Evolutionary conservation across 2,797 vertebrate species (phyloP).

Genomic region (Anableps anableps): DNA sequence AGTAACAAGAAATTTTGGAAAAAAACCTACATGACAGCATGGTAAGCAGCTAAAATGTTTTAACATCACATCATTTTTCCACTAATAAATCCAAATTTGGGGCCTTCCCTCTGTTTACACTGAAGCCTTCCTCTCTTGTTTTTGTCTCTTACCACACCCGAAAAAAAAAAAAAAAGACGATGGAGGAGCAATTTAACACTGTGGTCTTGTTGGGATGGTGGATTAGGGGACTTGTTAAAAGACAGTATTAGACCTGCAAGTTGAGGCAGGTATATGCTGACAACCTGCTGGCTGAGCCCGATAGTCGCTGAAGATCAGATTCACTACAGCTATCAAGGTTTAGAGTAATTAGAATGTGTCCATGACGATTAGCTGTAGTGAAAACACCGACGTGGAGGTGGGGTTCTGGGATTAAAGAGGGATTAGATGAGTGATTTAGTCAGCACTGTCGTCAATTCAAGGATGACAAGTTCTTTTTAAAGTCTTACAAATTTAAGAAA

Average conservation of each 20-base stretch:
- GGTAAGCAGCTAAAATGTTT: conserved; percentile 6
- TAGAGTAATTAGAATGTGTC: conserved; percentile 58
- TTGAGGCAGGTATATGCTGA: conserved; percentile 61
- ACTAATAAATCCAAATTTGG: conserved; percentile 38
- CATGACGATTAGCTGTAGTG: conserved; percentile 30
- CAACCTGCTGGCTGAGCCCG: conserved; percentile 35
- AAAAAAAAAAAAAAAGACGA: conserved; percentile 11
- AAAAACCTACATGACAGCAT: conserved; percentile 21
- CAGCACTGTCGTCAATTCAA: not conserved
- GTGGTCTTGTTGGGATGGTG: conserved; percentile 12
- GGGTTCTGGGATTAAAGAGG: conserved; percentile 9
- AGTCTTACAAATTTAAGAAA: not conserved
- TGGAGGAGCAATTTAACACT: conserved; percentile 41
- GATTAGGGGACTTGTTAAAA: conserved; percentile 56
- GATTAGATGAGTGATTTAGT: conserved; percentile 11
- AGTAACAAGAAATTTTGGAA: not conserved
- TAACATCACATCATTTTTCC: conserved; percentile 26
- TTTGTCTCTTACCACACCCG: conserved; percentile 4
- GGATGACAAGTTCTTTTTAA: conserved; percentile 2
- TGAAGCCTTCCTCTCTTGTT: conserved; percentile 11
- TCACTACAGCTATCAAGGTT: not conserved
- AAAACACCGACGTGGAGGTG: conserved; percentile 25
- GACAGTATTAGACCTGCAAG: conserved; percentile 58
- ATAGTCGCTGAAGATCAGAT: conserved; percentile 13
- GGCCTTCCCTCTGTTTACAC: conserved; percentile 2